Base-by-base conservation (phyloP, 2,113 vertebrate genomes). In the Columbina picui region DNA sequence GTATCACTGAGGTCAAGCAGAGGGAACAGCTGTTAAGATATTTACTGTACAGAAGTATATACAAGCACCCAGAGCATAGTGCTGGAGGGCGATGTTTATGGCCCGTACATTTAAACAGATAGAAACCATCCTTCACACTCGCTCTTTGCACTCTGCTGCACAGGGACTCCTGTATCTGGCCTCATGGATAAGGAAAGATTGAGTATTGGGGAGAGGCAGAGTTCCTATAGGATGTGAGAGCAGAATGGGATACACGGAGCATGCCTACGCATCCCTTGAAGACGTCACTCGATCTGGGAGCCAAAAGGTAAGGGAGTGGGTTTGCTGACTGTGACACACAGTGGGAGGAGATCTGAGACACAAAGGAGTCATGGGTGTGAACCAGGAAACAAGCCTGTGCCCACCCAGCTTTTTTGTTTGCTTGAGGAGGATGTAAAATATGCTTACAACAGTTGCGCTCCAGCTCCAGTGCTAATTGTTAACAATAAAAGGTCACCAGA, bases 401-500 rank as follows among this genome's bases (percentile, higher is more conserved):
- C 96, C 94, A 96, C 92, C 94, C 94, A 96, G 93, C 87, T 93
- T 96, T 96, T 96, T 92, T 96, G 94, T 96, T 97, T 97, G 96
- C 94, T 96, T 9, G 96, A 96, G 94, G 90, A 96, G 94, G 96
- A 97, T 97, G 92, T 97, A 96, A 96, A 97, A 97, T 96, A 68
- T 93, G 96, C 94, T 97, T 95, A 94, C 94, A 92, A 93, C 41
- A 90, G 88, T 95, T 56, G 85, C 34, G 85, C 92, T 95, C 91
- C 94, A 93, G 87, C 81, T 89, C 84, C 75, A 81, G 92, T 12
- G 25, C 92, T 92, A 92, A 92, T 53, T 89, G 92, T 96, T 96
- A 96, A 96, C 96, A 96, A 97, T 96, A 86, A 97, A 97, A 97
- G 96, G 96, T 96, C 96, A 96, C 94, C 93, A 96, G 94, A 95